phyloP scores from a whole-genome alignment of 2,113 vertebrate genomes.

The Bucco capensis region DNA sequence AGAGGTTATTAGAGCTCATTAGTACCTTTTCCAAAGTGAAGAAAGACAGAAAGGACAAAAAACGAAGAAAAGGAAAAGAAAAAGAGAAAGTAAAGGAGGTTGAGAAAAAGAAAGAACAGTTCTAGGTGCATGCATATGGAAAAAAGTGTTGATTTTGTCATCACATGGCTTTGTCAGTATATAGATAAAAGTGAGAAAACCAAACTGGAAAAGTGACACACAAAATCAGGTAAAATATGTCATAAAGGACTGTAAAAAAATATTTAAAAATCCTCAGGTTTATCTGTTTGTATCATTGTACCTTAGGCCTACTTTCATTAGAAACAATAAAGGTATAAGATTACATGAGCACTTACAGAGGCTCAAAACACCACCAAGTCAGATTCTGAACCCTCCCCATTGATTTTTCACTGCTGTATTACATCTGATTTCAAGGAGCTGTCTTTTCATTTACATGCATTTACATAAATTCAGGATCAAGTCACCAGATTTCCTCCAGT shows the following conservation, averaged over 20 bases:
- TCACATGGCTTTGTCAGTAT: background rate
- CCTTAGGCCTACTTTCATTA: background rate
- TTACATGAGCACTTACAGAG: background rate
- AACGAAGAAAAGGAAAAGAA: background rate
- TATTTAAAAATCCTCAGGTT: background rate
- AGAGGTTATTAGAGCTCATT: background rate
- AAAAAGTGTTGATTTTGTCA: background rate
- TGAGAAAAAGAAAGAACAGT: background rate
- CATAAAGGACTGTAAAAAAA: background rate
- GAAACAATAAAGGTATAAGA: background rate
- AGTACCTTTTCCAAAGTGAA: background rate
- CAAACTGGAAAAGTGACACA: background rate
- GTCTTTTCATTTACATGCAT: slow-evolving; percentile 17
- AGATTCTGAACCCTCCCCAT: background rate
- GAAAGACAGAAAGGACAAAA: background rate
- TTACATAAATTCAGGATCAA: slow-evolving; percentile 10
- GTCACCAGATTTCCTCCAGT: background rate
- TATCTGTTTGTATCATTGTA: background rate
- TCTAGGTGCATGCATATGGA: background rate
- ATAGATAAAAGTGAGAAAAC: background rate
- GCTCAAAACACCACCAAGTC: background rate
- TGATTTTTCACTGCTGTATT: slow-evolving; percentile 6
- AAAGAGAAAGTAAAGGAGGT: background rate
- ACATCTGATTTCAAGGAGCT: background rate
- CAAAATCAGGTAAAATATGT: background rate